Evolutionary conservation across 1,140 invertebrate genomes (phyloP).

Genomic region (Pectinophora gossypiella): DNA sequence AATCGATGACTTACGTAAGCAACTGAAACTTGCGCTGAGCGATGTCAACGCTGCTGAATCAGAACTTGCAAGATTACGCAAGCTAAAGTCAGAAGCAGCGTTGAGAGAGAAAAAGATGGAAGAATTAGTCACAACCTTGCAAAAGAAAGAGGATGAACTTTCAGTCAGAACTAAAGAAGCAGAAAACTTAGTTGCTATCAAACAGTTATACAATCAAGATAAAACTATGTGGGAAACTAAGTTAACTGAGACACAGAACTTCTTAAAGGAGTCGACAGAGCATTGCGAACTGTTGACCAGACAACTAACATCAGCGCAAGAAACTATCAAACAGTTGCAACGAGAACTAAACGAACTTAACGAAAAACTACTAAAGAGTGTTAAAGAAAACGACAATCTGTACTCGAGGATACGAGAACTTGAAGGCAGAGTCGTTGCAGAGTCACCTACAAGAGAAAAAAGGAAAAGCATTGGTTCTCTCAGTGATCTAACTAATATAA

Average conservation of each 20-base stretch:
- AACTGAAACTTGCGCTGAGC: constrained; percentile 63
- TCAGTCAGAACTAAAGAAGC: constrained; percentile 81
- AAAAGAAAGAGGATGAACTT: constrained; percentile 83
- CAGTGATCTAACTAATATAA: constrained; percentile 87
- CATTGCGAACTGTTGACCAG: constrained; percentile 78
- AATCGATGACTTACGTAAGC: constrained; percentile 79
- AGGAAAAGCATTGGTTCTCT: constrained; percentile 86
- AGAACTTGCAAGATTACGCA: constrained; percentile 82
- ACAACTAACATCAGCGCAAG: constrained; percentile 79
- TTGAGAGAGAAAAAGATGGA: constrained; percentile 84
- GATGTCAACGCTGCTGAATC: constrained; percentile 76
- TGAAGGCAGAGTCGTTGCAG: constrained; percentile 75
- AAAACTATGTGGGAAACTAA: constrained; percentile 81
- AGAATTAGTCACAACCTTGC: constrained; percentile 79
- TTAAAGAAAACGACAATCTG: constrained; percentile 86
- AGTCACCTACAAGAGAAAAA: constrained; percentile 73
- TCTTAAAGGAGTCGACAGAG: constrained; percentile 78
- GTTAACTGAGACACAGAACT: constrained; percentile 77
- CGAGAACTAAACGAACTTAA: constrained; percentile 77
- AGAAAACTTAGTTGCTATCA: constrained; percentile 79
- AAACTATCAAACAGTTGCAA: constrained; percentile 74
- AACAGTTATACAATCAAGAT: constrained; percentile 78
- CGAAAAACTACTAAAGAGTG: constrained; percentile 78
- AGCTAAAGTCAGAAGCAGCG: constrained; percentile 78
- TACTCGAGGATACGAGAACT: constrained; percentile 82